Percentiles rank a stretch among this genome's conserved stretches.
Conservation (phyloP, 2,797 vertebrate species). For the Eulemur rubriventer region DNA sequence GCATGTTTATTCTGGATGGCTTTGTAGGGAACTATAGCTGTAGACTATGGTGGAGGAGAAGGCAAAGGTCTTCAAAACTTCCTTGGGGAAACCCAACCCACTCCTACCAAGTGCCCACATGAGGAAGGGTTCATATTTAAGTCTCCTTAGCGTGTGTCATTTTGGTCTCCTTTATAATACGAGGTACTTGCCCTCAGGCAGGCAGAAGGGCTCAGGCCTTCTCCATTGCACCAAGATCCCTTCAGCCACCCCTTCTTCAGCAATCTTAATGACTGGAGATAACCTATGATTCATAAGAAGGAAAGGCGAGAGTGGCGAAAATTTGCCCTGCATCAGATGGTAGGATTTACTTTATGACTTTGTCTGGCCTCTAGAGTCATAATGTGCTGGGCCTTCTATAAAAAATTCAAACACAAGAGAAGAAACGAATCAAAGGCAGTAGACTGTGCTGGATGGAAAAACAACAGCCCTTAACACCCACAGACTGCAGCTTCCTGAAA, state of each 20-base stretch:
- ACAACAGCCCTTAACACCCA: neutral
- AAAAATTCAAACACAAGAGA: neutral
- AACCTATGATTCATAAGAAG: neutral
- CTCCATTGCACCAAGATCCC: neutral
- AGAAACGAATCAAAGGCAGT: conserved; percentile 37
- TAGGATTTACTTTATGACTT: neutral
- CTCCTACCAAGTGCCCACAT: neutral
- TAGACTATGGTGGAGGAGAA: rapidly evolving
- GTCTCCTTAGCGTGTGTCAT: neutral
- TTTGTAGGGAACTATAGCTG: neutral
- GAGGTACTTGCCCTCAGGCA: neutral
- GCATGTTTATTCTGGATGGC: too few relatives aligned
- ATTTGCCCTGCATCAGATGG: neutral
- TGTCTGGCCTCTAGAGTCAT: neutral
- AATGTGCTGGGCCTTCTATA: neutral
- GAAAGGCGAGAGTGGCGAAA: neutral
- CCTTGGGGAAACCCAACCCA: neutral
- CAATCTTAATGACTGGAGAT: neutral
- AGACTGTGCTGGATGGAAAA: neutral
- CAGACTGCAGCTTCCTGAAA: neutral
- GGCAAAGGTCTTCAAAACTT: neutral
- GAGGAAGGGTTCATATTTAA: neutral
- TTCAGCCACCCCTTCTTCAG: neutral
- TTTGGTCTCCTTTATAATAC: neutral
- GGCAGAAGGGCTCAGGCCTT: neutral